A percentile compares a stretch with the other conserved stretches of the same genome.
Evolutionary conservation across 30 jellyfish, hydroid and myxozoan genomes (phyloP).

Genomic region (Morbakka virulenta): DNA sequence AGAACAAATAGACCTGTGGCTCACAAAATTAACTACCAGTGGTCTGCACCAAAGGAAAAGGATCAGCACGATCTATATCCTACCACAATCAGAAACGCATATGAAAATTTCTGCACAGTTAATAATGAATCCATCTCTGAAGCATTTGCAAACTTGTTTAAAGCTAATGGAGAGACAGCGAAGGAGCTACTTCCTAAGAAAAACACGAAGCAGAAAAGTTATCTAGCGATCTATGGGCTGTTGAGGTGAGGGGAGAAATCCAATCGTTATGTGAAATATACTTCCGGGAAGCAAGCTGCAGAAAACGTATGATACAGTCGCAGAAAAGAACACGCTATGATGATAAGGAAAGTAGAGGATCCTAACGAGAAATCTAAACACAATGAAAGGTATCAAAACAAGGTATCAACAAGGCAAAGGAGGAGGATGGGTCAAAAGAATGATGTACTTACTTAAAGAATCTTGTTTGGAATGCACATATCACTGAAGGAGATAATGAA

Average conservation of each 20-base stretch:
- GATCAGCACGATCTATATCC: not conserved
- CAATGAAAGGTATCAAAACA: not conserved
- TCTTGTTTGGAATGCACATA: not conserved
- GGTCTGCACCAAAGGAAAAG: not conserved
- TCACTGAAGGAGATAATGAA: not conserved
- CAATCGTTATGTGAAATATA: not conserved
- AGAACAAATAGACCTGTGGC: slow-evolving; percentile 2
- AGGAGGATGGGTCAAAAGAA: not conserved
- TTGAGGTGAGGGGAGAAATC: not conserved
- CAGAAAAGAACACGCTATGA: not conserved
- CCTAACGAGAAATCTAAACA: not conserved
- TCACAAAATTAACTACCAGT: not conserved
- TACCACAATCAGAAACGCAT: not conserved
- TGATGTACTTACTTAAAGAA: not conserved
- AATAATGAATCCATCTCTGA: not conserved
- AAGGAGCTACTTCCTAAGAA: slow-evolving; percentile 2
- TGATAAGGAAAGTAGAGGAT: not conserved
- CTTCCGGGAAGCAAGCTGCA: not conserved
- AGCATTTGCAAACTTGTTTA: not conserved
- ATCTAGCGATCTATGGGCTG: not conserved
- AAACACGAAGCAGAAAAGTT: not conserved
- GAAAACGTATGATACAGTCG: not conserved
- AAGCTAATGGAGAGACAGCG: slow-evolving; percentile 28
- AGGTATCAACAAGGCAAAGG: not conserved
- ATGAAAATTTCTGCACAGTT: not conserved